These are phyloP conservation scores for Heliconius cydno DNA, from an alignment of 2,888 invertebrate genomes.

Conservation along the genomic window DNA sequence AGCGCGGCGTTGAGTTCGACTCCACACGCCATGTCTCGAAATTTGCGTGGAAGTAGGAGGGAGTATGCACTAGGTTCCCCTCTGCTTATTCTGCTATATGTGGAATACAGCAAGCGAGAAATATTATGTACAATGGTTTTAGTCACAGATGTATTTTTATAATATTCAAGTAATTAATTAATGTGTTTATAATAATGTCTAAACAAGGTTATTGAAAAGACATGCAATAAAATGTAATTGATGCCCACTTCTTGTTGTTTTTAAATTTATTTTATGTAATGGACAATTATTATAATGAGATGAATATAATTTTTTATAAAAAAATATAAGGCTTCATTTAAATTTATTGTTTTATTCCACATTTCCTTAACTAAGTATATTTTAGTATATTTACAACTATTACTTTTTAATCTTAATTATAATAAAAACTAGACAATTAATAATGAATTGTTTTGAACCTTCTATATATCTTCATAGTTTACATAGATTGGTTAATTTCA, in stretches of 20 bases:
- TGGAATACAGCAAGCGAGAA: neutral
- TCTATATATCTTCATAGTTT: neutral
- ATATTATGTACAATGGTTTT: conserved; percentile 63
- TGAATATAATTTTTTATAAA: conserved; percentile 79
- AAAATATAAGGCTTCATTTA: conserved; percentile 71
- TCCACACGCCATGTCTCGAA: too few relatives aligned
- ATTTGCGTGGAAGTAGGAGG: too few relatives aligned
- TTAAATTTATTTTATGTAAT: conserved; percentile 62
- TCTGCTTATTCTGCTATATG: neutral
- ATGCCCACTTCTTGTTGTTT: conserved; percentile 47
- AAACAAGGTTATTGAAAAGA: conserved; percentile 53
- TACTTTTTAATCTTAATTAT: neutral
- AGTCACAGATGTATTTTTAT: conserved; percentile 64
- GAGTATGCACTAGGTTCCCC: neutral
- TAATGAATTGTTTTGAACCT: neutral
- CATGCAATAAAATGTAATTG: conserved; percentile 54
- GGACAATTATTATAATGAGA: conserved; percentile 68
- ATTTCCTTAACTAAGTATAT: neutral
- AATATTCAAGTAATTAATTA: conserved; percentile 48
- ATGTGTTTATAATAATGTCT: conserved; percentile 40
- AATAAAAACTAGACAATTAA: neutral
- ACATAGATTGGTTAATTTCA: conserved; percentile 44
- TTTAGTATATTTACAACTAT: neutral
- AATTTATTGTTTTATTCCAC: conserved; percentile 66
- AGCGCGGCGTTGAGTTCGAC: too few relatives aligned